Evolutionary conservation across 2,888 invertebrate genomes (phyloP).

Genomic region (Celastrina argiolus): DNA sequence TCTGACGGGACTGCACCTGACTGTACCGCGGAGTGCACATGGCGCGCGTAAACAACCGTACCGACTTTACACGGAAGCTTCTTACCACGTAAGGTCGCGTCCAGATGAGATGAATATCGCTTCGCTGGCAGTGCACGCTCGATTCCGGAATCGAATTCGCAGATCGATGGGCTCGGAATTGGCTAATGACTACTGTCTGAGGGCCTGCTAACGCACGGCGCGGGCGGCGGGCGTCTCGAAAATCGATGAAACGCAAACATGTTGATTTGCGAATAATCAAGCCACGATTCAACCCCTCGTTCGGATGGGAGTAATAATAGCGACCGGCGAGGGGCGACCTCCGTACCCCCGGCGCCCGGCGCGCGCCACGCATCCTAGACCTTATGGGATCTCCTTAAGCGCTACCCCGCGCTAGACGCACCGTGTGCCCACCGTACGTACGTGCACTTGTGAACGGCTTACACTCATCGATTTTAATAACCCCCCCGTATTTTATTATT

Average conservation of each 20-base stretch:
- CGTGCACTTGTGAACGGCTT: conserved; percentile 34
- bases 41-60: neutral
- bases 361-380: conserved; percentile 18
- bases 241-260: conserved; percentile 72
- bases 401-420: conserved; percentile 10
- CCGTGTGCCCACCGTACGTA: conserved; percentile 21
- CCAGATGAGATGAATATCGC: neutral
- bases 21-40: conserved; percentile 37
- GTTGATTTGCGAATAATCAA: conserved; percentile 73
- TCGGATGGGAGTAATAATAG: conserved; percentile 61
- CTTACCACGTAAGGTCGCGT: conserved; percentile 8
- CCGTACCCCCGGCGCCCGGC: conserved; percentile 41
- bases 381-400: conserved; percentile 26
- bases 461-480: conserved; percentile 35
- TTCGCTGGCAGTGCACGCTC: neutral
- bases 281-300: conserved; percentile 59
- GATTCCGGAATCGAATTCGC: conserved; percentile 44
- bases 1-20: conserved; percentile 38
- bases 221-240: conserved; percentile 38
- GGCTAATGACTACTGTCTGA: conserved; percentile 28
- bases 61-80: neutral
- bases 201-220: conserved; percentile 29
- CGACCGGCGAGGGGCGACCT: conserved; percentile 47
- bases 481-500: conserved; percentile 25
- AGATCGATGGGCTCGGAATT: neutral